Evolutionary conservation across 2,888 invertebrate species (phyloP), one percentile per base, ranked within the genome.

Genomic region (Anorthoa munda): DNA sequence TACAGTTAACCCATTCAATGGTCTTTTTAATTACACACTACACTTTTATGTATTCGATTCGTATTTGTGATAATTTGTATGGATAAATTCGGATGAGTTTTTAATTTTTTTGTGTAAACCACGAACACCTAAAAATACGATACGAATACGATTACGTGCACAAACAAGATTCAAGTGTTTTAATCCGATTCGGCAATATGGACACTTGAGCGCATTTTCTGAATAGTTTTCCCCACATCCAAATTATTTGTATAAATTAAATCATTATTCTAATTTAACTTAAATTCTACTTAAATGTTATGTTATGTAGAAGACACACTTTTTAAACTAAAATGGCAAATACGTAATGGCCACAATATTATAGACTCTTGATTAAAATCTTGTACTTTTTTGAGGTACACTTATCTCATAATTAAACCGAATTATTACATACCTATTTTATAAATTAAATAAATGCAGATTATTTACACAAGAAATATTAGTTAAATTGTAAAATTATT

Each of bases 261-360:
- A 72, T 15, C 46, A 58, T 59, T 67, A 79, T 48, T 74, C 46
- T 39, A 67, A 70, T 58, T 66, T 26, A 84, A 69, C 72, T 73
- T 72, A 83, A 63, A 23, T 21, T 39, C 66, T 75, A 4, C 13
- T 63, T 59, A 72, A 60, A 72, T 55, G 18, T 50, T 31, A 63
- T 73, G 59, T 66, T 31, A 63, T 73, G 59, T 66, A 61, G 51
- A 74, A 66, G 46, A 71, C 61, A 72, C 23, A 68, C 59, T 69
- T 59, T n/a, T 50, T 82, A 70, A 83, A 87, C 71, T 82, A 77
- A 87, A 87, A 88, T 89, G 88, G 88, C 88, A 86, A 83, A 82
- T 50, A 74, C 51, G 79, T 76, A 63, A 88, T 88, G 88, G 87
- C 88, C 87, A 81, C 87, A 39, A 81, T 78, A 74, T 58, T 58